These are phyloP conservation scores for Bagarius yarrelli DNA, from an alignment of 2,113 vertebrate species.

Conservation along the genomic window DNA sequence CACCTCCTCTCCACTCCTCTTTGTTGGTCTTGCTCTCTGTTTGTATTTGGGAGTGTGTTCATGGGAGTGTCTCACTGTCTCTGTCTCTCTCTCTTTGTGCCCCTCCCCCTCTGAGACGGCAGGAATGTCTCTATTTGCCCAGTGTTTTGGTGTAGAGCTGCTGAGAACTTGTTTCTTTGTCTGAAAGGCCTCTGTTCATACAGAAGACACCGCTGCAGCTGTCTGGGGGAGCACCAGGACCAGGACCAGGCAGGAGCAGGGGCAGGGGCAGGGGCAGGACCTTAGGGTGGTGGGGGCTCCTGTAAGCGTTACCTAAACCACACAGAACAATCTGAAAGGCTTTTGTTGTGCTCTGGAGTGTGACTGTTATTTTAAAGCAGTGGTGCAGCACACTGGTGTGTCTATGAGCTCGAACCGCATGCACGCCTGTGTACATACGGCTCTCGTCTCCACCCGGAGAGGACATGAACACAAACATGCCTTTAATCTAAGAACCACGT, in stretches of 20 bases:
- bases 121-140: conserved; percentile 53
- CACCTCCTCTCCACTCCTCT: background rate
- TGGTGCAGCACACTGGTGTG: conserved; percentile 39
- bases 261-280: background rate
- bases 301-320: conserved; percentile 22
- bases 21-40: conserved; percentile 13
- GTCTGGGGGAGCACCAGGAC: conserved; percentile 9
- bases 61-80: conserved; percentile 22
- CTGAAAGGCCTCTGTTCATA: conserved; percentile 45
- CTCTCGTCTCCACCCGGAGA: conserved; percentile 25
- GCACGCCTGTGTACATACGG: conserved; percentile 37
- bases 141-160: conserved; percentile 44
- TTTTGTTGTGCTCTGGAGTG: conserved; percentile 46
- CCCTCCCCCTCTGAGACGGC: conserved; percentile 27
- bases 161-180: conserved; percentile 14
- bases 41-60: conserved; percentile 32
- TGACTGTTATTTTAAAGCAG: conserved; percentile 44
- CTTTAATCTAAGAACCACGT: conserved; percentile 28
- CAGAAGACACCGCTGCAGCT: conserved; percentile 35
- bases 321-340: conserved; percentile 46
- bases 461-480: conserved; percentile 31
- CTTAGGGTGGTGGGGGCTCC: background rate
- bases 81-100: conserved; percentile 14
- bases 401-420: conserved; percentile 43
- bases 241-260: background rate